Base-by-base conservation (phyloP, 2,888 invertebrate genomes). In the Nysson spinosus region DNA sequence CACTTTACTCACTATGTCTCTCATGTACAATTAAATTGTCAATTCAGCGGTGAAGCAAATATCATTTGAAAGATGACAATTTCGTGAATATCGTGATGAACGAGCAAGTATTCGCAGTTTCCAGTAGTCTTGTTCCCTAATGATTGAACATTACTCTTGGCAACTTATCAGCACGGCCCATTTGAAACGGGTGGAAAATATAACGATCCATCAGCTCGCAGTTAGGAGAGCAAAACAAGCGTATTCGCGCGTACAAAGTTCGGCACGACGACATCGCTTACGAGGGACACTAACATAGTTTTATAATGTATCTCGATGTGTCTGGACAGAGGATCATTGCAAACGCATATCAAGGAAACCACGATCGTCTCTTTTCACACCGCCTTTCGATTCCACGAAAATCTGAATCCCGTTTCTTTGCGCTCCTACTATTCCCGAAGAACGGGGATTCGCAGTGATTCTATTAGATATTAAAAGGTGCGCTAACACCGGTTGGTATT, bases 401-500 rank as follows among this genome's bases (percentile, higher is more conserved):
- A 12, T n/a, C 6, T 34, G 40, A 35, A 40, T 37, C 19, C 16
- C 7, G 30, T 22, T 7, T 14, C 39, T 16, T 44, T 22, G 40
- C 39, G 44, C 50, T 55, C 58, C 69, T 51, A 46, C 51, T n/a
- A n/a, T n/a, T n/a, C n/a, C n/a, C 49, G 56, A 66, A 44, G 51
- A 30, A 52, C 44, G 44, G 54, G 50, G 55, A 69, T 66, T 62
- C 62, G 62, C 65, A n/a, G n/a, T n/a, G n/a, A 57, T 58, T 28
- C 44, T 44, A 64, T 16, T 62, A 46, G 34, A 51, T 66, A n/a
- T 55, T 7, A 46, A 64, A 74, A 65, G 22, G 43, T 42, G 52
- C 67, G 60, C 52, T 50, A 39, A 65, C 55, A 61, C 62, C 57
- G 69, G 65, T 58, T 61, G 47, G 52, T 58, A 51, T 60, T 46